Evolutionary conservation across 2,797 vertebrate species (phyloP), one percentile per base, ranked within the genome.

Genomic region (Erithacus rubecula): DNA sequence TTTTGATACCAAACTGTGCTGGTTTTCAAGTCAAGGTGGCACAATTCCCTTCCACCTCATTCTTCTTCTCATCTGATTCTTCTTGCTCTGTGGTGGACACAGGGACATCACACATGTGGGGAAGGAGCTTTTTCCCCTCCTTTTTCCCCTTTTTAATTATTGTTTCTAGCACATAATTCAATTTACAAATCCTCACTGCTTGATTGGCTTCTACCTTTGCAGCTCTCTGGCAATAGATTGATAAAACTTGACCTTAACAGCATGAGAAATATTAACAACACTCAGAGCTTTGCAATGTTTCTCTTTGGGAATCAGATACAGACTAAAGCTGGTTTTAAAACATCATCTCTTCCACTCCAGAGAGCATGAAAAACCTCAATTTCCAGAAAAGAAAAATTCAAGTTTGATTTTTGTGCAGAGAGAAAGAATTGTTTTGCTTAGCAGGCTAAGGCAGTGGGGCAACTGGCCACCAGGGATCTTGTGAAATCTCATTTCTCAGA

Each of bases 211-310:
- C 37, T 71, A 29, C 62, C 1, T 1, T 65, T 86, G 43, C 64
- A 90, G 23, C 11, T 75, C n/a, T 53, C 44, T 64, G 74, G 24
- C 29, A 83, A 52, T 15, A 53, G 22, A 71, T 55, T 86, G 69
- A 49, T 63, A 64, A 89, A 93, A 78, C 16, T 64, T 90, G 81
- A 88, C 68, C 76, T 74, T 74, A 74, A 63, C 60, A 78, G 21
- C 4, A 53, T 10, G 53, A 93, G 49, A 64, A 75, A 60, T 70
- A 75, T 29, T 86, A 74, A 37, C 7, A 47, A 11, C 18, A 30
- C 43, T 43, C 46, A 19, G 0, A 46, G 29, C 52, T 89, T 47
- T 65, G 21, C 41, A 80, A 21, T 0, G 0, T 1, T 91, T 65
- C 22, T 41, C 49, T 86, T 62, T 72, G 17, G n/a, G 12, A 8